Conservation (phyloP, 2,888 invertebrate genomes). For the Melikaiella ostensackeni region DNA sequence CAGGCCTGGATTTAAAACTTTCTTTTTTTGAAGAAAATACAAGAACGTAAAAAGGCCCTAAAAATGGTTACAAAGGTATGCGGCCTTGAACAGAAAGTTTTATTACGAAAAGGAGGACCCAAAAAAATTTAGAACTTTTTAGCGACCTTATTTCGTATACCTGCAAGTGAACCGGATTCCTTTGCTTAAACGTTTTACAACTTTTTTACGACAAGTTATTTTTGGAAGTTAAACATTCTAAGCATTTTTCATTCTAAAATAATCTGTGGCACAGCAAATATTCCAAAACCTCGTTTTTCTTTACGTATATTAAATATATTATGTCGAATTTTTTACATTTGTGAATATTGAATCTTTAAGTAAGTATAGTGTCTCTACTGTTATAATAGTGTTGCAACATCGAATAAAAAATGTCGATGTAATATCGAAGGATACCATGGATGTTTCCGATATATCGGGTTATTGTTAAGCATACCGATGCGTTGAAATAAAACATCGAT, state of each 20-base stretch:
- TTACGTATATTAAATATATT: neutral
- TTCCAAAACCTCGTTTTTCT: neutral
- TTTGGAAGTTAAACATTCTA: slow-evolving; percentile 8
- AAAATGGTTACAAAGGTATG: neutral
- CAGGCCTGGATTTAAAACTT: neutral
- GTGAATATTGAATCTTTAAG: no score
- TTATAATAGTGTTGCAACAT: no score
- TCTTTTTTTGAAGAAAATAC: slow-evolving; percentile 1
- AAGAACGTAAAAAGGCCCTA: slow-evolving; percentile 6
- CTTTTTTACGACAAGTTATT: slow-evolving; percentile 19
- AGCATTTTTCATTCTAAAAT: neutral
- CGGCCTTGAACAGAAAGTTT: slow-evolving; percentile 34
- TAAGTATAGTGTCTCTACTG: no score
- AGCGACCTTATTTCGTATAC: slow-evolving; percentile 8
- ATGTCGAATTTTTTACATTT: no score
- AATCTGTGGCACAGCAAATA: neutral
- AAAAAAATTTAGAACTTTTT: slow-evolving; percentile 32
- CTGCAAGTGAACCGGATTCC: slow-evolving; percentile 20
- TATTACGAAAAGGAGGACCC: slow-evolving; percentile 12
- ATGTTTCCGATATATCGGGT: no score
- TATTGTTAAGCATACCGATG: no score
- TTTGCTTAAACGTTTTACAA: slow-evolving; percentile 31
- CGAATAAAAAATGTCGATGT: no score
- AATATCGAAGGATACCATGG: no score
- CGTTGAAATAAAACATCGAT: no score